Evolutionary conservation across 2,113 vertebrate genomes (phyloP).

Genomic region (Zosterops japonicus): DNA sequence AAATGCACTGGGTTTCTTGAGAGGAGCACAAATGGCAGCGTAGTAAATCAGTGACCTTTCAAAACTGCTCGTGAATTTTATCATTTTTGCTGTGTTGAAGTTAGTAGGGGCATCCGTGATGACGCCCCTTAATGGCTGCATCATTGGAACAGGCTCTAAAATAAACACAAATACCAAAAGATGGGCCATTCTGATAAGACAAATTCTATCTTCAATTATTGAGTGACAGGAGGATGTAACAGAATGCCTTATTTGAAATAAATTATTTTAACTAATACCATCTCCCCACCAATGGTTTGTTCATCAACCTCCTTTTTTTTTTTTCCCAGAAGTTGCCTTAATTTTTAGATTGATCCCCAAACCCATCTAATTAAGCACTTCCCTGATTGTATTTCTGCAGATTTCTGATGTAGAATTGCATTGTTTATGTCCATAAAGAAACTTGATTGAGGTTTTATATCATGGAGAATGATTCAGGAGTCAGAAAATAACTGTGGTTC

Average conservation of each 20-base stretch:
- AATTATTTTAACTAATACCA: background rate
- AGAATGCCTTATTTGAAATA: background rate
- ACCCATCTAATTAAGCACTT: background rate
- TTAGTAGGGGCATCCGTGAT: background rate
- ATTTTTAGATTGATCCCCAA: background rate
- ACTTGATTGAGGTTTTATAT: background rate
- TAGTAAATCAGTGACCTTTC: background rate
- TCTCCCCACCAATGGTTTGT: fast-evolving
- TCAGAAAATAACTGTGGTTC: background rate
- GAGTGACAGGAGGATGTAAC: background rate
- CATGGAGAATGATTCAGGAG: background rate
- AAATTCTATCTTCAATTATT: background rate
- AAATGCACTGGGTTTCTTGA: background rate
- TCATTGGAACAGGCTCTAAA: background rate
- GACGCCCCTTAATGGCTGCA: background rate
- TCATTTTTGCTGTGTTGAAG: background rate
- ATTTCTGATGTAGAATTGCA: background rate
- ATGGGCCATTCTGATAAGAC: background rate
- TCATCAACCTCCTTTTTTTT: background rate
- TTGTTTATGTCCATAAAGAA: background rate
- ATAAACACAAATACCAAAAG: background rate
- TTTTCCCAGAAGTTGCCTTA: background rate
- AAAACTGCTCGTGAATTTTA: background rate
- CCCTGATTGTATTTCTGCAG: background rate
- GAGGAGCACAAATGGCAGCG: background rate